These are phyloP conservation scores for Coracopsis vasa DNA, from an alignment of 2,113 vertebrate genomes.

Conservation along the genomic window DNA sequence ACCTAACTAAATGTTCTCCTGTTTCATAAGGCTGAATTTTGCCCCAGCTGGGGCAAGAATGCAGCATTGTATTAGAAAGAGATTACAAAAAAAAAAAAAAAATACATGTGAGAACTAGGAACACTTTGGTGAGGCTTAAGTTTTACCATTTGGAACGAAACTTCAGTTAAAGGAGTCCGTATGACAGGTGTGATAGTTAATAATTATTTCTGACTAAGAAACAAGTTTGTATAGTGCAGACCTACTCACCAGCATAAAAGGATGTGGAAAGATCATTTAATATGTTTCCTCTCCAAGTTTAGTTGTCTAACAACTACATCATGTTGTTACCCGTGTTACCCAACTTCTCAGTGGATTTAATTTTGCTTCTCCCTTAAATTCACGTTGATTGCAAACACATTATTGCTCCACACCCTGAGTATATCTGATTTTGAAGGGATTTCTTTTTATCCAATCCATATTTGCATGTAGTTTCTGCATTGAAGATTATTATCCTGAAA, in stretches of 20 bases:
- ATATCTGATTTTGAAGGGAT: background rate
- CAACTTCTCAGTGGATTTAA: background rate
- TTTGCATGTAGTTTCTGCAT: background rate
- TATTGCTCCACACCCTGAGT: background rate
- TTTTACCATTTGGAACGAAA: background rate
- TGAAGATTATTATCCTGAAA: background rate
- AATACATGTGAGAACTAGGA: background rate
- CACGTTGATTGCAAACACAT: background rate
- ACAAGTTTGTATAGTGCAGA: background rate
- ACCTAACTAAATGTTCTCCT: background rate
- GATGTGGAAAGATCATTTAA: background rate
- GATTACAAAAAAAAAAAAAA: background rate
- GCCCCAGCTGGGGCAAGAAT: background rate
- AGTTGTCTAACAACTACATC: background rate
- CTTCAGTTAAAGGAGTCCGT: background rate
- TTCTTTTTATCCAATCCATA: background rate
- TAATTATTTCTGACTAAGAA: background rate
- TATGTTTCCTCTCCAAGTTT: background rate
- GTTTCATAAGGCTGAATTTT: background rate
- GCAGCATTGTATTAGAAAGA: background rate
- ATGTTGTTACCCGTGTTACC: too few relatives aligned
- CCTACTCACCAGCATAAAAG: background rate
- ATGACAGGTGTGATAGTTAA: background rate
- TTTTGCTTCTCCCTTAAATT: background rate
- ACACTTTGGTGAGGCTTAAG: background rate